Conservation (phyloP, 53 echinoderm and acorn worm species). For the Echinarachnius parma region DNA sequence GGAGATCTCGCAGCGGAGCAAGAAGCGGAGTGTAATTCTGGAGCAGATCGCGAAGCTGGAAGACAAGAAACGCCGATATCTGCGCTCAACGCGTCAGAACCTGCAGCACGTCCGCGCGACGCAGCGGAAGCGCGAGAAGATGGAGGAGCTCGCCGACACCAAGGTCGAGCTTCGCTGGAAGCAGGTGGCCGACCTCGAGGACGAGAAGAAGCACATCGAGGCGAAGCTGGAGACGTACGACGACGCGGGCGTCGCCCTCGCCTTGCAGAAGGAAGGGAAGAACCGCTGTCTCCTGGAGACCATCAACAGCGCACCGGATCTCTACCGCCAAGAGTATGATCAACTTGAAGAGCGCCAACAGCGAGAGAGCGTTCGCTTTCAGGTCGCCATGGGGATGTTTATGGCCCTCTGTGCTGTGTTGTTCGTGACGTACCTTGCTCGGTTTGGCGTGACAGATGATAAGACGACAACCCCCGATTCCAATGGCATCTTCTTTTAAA, state of each 20-base stretch:
- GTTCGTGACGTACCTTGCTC: neutral
- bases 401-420: neutral
- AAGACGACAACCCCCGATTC: neutral
- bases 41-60: slow-evolving; percentile 28
- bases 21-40: slow-evolving; percentile 11
- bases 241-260: slow-evolving; percentile 12
- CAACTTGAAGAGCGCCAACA: slow-evolving; percentile 35
- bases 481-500: neutral
- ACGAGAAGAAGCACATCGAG: slow-evolving; percentile 1
- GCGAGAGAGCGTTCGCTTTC: slow-evolving; percentile 10
- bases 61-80: slow-evolving; percentile 21
- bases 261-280: slow-evolving; percentile 28
- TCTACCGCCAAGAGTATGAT: slow-evolving; percentile 21
- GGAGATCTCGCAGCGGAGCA: slow-evolving; percentile 24
- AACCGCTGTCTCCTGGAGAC: slow-evolving; percentile 12
- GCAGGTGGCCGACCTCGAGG: slow-evolving; percentile 1
- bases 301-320: slow-evolving; percentile 8
- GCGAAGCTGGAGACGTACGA: slow-evolving; percentile 19
- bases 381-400: slow-evolving; percentile 7
- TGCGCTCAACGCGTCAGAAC: slow-evolving; percentile 3
- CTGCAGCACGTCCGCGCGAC: neutral
- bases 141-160: neutral
- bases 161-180: neutral
- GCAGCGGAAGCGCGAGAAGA: slow-evolving; percentile 10
- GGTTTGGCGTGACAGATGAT: slow-evolving; percentile 8